phyloP scores from a whole-genome alignment of 2,797 vertebrate species.

The Pseudochromis fuscus region DNA sequence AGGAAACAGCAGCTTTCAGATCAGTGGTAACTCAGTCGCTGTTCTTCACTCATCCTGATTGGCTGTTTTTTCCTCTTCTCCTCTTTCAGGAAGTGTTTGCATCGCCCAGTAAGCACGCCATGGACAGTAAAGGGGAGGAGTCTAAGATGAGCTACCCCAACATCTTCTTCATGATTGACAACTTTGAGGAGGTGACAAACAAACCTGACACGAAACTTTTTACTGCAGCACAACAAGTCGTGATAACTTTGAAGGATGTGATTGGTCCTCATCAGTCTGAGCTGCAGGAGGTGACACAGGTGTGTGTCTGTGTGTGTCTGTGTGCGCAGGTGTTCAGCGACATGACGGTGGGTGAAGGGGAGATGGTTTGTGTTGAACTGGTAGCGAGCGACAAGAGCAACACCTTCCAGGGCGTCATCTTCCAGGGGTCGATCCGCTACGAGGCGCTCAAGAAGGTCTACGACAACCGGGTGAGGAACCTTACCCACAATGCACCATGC shows the following conservation, averaged over 20 bases:
- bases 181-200: constrained; percentile 95
- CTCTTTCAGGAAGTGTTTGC: constrained; percentile 94
- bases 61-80: too few relatives aligned
- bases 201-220: too few relatives aligned
- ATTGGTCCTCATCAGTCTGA: neutral
- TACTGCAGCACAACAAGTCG: too few relatives aligned
- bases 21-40: neutral
- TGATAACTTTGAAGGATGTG: too few relatives aligned
- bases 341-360: constrained; percentile 97
- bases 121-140: constrained; percentile 99
- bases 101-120: constrained; percentile 96
- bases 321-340: constrained; percentile 92
- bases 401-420: constrained; percentile 97
- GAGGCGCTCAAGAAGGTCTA: constrained; percentile 99
- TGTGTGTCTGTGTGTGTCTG: constrained; percentile 1
- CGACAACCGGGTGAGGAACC: constrained; percentile 92
- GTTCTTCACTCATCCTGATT: too few relatives aligned
- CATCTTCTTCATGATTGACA: constrained; percentile 99
- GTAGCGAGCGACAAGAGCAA: constrained; percentile 97
- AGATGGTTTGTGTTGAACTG: constrained; percentile 99
- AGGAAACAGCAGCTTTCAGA: constrained; percentile 33
- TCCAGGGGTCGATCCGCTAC: constrained; percentile 98
- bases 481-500: neutral
- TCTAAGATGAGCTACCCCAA: constrained; percentile 99
- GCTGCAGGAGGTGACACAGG: too few relatives aligned